Evolutionary conservation across 1,140 invertebrate species (phyloP), one percentile per base, ranked within the genome.

Genomic region (Eubasilissa regina): DNA sequence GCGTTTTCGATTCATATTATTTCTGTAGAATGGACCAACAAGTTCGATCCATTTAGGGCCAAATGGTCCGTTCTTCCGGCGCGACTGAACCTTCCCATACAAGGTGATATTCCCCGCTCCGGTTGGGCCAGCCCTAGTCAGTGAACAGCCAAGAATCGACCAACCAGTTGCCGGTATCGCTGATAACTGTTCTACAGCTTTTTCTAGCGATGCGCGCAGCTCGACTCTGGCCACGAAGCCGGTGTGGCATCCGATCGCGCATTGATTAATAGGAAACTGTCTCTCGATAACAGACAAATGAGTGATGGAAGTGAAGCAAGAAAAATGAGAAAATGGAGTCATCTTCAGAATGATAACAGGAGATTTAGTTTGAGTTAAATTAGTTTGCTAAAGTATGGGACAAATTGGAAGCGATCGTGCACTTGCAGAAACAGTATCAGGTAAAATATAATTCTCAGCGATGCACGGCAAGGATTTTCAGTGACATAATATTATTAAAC

Each of bases 11-110:
- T 48, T 70, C 66, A 70, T 21, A 53, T 43, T 25, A 64, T 70
- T 51, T 70, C 47, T 70, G 19, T 70, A 15, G 44, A 70, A 15
- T 25, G 66, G 66, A 44, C 66, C 66, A 70, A 19, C 66, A 45
- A 70, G 70, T 56, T 74, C 47, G 70, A 35, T 15, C 70, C 51
- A 55, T 74, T 44, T 56, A 55, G 70, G 70, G 51, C 21, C n/a
- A 58, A 73, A 56, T 43, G n/a, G 21, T 43, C 51, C 12, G 51
- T 15, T 74, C 70, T 74, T 74, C 70, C 70, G 70, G 70, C 35
- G 51, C 6, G 70, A 56, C 25, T 3, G 51, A 48, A 48, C 12
- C 9, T 6, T 17, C 6, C 70, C 70, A 43, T 74, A 74, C 25
- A 74, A 45, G 70, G 70, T 17, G 19, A 55, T 74, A 74, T 74